These are phyloP conservation scores for Balaenoptera acutorostrata DNA, from an alignment of 2,113 vertebrate genomes.

Conservation along the genomic window DNA sequence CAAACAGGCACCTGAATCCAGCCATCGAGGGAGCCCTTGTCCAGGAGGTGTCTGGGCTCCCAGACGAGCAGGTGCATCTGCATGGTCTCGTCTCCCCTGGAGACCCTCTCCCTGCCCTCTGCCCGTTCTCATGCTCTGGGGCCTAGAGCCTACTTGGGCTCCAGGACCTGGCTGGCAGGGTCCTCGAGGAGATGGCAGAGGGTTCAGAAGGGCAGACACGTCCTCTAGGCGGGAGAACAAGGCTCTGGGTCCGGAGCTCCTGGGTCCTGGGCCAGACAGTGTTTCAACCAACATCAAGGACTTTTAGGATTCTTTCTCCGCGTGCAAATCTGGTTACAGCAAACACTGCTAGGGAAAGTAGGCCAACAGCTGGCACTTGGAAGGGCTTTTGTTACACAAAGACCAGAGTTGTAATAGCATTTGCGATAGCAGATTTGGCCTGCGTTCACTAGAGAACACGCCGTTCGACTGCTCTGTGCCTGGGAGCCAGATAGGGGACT, in stretches of 20 bases:
- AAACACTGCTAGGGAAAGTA: background rate
- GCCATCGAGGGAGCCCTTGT: rapidly evolving
- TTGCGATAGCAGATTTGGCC: background rate
- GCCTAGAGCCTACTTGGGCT: too few relatives aligned
- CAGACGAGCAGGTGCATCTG: background rate
- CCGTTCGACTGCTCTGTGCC: rapidly evolving
- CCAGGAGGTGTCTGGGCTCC: background rate
- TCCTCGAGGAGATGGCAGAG: rapidly evolving
- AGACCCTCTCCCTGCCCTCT: background rate
- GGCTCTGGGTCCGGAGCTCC: background rate
- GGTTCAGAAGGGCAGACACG: background rate
- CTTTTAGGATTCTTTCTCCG: background rate
- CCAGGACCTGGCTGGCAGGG: background rate
- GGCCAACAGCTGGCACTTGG: conserved; percentile 1
- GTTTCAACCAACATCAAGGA: background rate
- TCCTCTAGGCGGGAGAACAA: rapidly evolving
- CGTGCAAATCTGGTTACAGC: background rate
- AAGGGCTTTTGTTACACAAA: background rate
- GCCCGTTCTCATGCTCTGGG: background rate
- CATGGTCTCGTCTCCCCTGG: rapidly evolving
- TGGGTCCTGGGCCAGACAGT: background rate
- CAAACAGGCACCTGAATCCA: background rate
- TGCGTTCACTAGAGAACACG: background rate
- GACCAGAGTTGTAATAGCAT: background rate
- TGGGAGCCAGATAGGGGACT: rapidly evolving